A percentile compares a stretch with the other conserved stretches of the same genome.
phyloP scores from a whole-genome alignment of 2,888 invertebrate genomes.

The Altica lythri region DNA sequence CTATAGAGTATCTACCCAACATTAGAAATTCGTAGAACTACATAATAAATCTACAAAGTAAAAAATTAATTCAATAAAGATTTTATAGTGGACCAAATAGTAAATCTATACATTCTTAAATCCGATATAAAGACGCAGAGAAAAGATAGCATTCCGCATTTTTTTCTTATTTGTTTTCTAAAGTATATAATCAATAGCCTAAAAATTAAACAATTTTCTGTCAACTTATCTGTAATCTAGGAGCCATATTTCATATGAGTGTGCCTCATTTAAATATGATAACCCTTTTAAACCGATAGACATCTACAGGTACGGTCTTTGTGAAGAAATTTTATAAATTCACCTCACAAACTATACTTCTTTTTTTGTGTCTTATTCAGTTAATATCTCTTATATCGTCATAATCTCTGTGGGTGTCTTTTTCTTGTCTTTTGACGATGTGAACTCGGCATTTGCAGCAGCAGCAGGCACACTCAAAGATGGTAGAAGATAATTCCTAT shows the following conservation, averaged over 20 bases:
- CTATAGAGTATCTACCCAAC: too few species aligned
- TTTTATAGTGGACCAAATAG: too few species aligned
- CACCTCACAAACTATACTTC: slow-evolving; percentile 19
- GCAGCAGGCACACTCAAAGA: slow-evolving; percentile 28
- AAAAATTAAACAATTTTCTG: background rate
- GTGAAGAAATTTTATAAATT: slow-evolving; percentile 22
- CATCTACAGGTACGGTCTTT: slow-evolving; percentile 16
- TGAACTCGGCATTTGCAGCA: slow-evolving; percentile 26
- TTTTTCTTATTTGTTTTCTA: too few species aligned
- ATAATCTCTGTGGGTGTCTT: slow-evolving; percentile 39
- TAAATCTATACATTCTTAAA: too few species aligned
- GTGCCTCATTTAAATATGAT: slow-evolving; percentile 11
- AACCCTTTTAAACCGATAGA: slow-evolving; percentile 12
- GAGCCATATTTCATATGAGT: background rate
- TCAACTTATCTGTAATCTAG: background rate
- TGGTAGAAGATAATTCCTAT: slow-evolving; percentile 40
- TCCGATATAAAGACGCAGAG: too few species aligned
- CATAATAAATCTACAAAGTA: too few species aligned
- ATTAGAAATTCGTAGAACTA: too few species aligned
- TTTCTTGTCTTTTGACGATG: slow-evolving; percentile 29
- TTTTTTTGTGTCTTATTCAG: slow-evolving; percentile 24
- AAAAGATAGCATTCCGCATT: too few species aligned
- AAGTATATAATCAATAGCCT: too few species aligned
- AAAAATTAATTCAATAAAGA: too few species aligned
- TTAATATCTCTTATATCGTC: slow-evolving; percentile 34